Evolutionary conservation across 1,140 invertebrate genomes (phyloP).

Genomic region (Lepidurus packardi): DNA sequence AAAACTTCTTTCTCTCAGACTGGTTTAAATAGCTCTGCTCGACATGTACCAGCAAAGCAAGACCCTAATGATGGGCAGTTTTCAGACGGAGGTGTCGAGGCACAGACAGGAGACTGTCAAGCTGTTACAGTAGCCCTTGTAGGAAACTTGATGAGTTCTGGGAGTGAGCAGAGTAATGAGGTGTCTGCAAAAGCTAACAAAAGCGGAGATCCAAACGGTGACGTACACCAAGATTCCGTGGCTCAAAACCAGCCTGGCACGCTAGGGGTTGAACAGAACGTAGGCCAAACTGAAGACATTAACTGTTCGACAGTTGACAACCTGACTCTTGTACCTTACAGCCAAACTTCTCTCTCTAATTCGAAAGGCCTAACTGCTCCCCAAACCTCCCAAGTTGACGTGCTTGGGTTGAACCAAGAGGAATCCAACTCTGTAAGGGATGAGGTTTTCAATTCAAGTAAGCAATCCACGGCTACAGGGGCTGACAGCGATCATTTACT

Average conservation of each 20-base stretch:
- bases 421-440: neutral
- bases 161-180: slow-evolving; percentile 7
- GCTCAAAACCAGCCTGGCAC: neutral
- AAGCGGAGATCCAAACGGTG: neutral
- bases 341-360: too few species aligned
- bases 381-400: too few species aligned
- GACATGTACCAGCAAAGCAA: neutral
- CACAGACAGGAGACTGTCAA: neutral
- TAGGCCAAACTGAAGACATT: neutral
- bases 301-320: neutral
- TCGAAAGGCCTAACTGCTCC: too few species aligned
- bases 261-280: neutral
- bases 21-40: neutral
- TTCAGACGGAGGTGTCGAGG: neutral
- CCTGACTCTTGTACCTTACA: neutral
- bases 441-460: neutral
- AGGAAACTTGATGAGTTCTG: neutral
- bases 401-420: too few species aligned
- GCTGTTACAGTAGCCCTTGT: neutral
- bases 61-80: neutral
- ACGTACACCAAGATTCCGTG: neutral
- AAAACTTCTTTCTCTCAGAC: neutral
- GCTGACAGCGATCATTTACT: neutral
- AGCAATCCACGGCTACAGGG: neutral
- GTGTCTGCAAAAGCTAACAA: neutral